Percentiles rank a stretch among this genome's conserved stretches.
Conservation (phyloP, 1,140 invertebrate genomes). For the Homarus americanus region DNA sequence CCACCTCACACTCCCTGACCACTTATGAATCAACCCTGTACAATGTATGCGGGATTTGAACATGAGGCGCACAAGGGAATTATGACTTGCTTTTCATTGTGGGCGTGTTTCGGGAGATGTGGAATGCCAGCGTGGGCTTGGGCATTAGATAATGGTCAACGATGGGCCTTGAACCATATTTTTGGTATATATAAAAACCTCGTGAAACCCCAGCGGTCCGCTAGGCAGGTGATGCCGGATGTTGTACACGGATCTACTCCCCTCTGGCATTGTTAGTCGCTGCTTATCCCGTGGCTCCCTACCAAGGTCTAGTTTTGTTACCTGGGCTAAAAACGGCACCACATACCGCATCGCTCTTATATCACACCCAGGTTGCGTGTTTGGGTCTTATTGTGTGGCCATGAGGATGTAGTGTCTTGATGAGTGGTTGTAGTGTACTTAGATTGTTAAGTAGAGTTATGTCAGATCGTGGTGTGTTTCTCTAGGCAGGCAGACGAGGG, state of each 20-base stretch:
- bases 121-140: neutral
- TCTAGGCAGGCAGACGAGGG: neutral
- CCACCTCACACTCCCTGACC: no score
- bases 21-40: no score
- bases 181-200: slow-evolving; percentile 20
- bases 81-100: neutral
- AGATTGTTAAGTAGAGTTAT: no score
- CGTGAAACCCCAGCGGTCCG: slow-evolving; percentile 30
- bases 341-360: neutral
- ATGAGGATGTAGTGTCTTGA: no score
- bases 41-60: neutral
- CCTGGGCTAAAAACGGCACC: slow-evolving; percentile 2
- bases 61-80: neutral
- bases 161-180: slow-evolving; percentile 37
- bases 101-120: neutral
- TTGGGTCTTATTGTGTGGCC: no score
- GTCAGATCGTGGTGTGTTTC: neutral
- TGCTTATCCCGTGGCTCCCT: neutral
- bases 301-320: slow-evolving; percentile 29
- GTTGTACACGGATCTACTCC: slow-evolving; percentile 38
- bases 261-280: slow-evolving; percentile 31
- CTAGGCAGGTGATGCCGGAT: slow-evolving; percentile 24
- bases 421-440: no score
- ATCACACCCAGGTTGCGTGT: neutral
- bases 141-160: neutral